Base-by-base conservation (phyloP, 2,888 invertebrate genomes). In the Phragmatobia fuliginosa region DNA sequence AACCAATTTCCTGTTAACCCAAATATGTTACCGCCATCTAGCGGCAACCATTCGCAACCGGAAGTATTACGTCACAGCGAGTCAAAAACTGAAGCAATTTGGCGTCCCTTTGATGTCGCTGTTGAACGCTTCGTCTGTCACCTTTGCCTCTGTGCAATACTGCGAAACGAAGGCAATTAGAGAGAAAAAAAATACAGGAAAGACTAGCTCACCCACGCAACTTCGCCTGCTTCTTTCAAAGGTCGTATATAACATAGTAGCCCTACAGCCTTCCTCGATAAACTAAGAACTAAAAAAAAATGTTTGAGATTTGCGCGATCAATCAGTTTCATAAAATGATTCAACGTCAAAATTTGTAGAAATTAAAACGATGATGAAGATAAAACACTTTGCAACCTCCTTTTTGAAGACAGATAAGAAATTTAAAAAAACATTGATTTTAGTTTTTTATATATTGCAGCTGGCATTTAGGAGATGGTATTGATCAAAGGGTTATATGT, bases 31-130 rank as follows among this genome's bases (percentile, higher is more conserved):
- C 5, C 58, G 75, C 71, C 74, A 72, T n/a, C 76, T 76, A 71
- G 45, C 33, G 73, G 62, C 38, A 52, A 66, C n/a, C 56, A 25
- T 16, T 28, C 31, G 58, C 66, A 64, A 65, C 56, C 77, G 74
- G 80, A 76, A 74, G 74, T 65, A 25, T 79, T 61, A 72, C 68
- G 70, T 76, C 73, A 73, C 65, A 59, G 28, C 68, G 74, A 33
- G n/a, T 59, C 21, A 41, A 45, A 56, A 66, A 68, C 64, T 60
- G 62, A 80, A 80, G 82, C 81, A 74, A 81, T 84, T 80, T 80
- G 83, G 82, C 81, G 72, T 68, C 78, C 65, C 90, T 92, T 92
- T 91, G 92, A 91, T 88, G 90, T 91, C 80, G 83, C 76, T 79
- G 79, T 67, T 81, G 85, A 86, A 84, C 82, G 84, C 82, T 85